phyloP scores from a whole-genome alignment of 2,888 invertebrate genomes.

The Sesia apiformis region DNA sequence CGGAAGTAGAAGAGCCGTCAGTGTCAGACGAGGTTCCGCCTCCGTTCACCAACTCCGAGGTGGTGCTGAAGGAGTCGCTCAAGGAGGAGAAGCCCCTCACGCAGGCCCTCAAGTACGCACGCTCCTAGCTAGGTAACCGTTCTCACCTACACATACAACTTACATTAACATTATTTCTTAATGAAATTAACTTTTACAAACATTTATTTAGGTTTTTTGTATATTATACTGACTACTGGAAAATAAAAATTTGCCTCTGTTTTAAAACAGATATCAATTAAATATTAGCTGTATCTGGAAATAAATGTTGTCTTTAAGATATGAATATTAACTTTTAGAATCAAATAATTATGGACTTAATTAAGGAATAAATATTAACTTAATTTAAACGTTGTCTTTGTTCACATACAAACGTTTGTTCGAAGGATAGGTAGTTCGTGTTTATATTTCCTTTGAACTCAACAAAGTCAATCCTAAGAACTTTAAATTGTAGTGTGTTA shows the following conservation, averaged over 20 bases:
- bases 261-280: no score
- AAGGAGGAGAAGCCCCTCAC: constrained; percentile 54
- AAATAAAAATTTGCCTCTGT: neutral
- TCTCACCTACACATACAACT: neutral
- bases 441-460: no score
- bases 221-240: constrained; percentile 5
- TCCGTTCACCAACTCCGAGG: constrained; percentile 30
- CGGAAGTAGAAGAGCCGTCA: neutral
- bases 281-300: no score
- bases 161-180: neutral
- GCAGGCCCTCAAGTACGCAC: constrained; percentile 53
- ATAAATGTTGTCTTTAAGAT: no score
- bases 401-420: no score
- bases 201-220: neutral
- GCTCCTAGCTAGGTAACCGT: constrained; percentile 34
- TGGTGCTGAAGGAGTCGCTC: constrained; percentile 51
- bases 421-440: no score
- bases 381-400: no score
- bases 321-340: no score
- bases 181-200: neutral
- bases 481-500: no score
- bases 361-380: no score
- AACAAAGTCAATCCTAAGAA: no score
- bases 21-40: constrained; percentile 8
- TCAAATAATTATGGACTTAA: no score